Conservation (phyloP, 2,888 invertebrate species). For the Drosophila subsilvestris region DNA sequence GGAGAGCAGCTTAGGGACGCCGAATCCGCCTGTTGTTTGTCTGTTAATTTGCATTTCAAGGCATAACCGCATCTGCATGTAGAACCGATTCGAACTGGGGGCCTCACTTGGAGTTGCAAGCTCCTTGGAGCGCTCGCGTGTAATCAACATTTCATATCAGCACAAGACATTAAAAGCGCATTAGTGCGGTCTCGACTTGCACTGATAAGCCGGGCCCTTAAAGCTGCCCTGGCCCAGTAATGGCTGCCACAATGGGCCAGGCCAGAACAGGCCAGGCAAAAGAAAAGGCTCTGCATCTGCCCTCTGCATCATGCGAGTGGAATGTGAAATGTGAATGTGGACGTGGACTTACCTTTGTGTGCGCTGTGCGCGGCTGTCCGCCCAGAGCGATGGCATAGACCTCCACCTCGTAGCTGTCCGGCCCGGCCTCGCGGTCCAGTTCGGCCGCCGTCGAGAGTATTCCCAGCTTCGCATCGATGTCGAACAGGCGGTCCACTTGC, state of each 20-base stretch:
- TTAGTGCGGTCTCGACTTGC: constrained; percentile 82
- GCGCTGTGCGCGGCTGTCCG: constrained; percentile 89
- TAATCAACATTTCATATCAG: constrained; percentile 84
- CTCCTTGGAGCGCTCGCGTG: constrained; percentile 45
- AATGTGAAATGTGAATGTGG: neutral
- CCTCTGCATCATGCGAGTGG: neutral
- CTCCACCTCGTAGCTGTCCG: constrained; percentile 92
- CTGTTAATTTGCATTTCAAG: constrained; percentile 65
- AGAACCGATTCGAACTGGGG: constrained; percentile 13
- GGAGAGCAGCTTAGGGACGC: constrained; percentile 14
- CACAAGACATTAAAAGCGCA: constrained; percentile 85
- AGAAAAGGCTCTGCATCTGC: constrained; percentile 1
- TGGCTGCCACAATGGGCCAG: constrained; percentile 22
- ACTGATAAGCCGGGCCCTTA: constrained; percentile 66
- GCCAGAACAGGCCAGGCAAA: constrained; percentile 1
- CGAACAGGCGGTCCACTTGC: constrained; percentile 95
- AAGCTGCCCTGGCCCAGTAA: constrained; percentile 49
- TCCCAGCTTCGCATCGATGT: constrained; percentile 94
- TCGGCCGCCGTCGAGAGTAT: constrained; percentile 93
- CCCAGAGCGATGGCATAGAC: constrained; percentile 92
- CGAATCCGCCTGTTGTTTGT: constrained; percentile 13
- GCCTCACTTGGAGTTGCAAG: neutral
- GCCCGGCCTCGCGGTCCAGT: constrained; percentile 93
- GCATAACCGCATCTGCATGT: constrained; percentile 31
- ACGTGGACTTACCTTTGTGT: constrained; percentile 90